phyloP scores from a whole-genome alignment of 2,888 invertebrate species.

The Pseudoips prasinana region DNA sequence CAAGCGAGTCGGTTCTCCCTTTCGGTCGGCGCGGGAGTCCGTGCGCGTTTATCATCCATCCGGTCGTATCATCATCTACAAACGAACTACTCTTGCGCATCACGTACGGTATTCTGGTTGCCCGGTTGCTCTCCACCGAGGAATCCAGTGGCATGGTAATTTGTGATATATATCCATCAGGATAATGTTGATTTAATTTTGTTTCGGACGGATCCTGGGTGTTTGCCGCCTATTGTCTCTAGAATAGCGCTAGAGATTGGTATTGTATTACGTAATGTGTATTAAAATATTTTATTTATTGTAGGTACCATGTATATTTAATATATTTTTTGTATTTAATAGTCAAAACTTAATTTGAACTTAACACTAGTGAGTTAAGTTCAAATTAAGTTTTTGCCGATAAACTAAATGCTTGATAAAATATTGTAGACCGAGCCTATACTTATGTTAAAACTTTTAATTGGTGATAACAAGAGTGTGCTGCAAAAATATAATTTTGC shows the following conservation, averaged over 20 bases:
- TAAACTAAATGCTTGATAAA: too few relatives aligned
- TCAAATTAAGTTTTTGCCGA: too few relatives aligned
- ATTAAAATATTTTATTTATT: constrained; percentile 22
- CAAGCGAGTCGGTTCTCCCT: constrained; percentile 53
- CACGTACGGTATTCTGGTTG: constrained; percentile 43
- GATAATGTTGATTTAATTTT: constrained; percentile 45
- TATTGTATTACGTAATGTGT: constrained; percentile 66
- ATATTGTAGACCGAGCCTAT: too few relatives aligned
- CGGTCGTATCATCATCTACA: constrained; percentile 43
- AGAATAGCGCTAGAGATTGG: constrained; percentile 53
- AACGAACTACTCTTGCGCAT: constrained; percentile 36
- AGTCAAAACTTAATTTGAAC: too few relatives aligned
- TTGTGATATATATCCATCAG: constrained; percentile 56
- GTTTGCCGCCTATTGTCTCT: constrained; percentile 57
- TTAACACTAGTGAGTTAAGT: too few relatives aligned
- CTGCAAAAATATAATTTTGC: constrained; percentile 17
- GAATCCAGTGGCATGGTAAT: constrained; percentile 76
- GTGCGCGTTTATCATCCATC: constrained; percentile 40
- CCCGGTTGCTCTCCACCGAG: constrained; percentile 48
- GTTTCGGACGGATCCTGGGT: constrained; percentile 52
- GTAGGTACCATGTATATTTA: constrained; percentile 4
- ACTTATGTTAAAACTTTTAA: constrained; percentile 7
- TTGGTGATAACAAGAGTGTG: not conserved
- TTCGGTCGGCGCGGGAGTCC: constrained; percentile 34
- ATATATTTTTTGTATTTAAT: constrained; percentile 1